Evolutionary conservation across 1,140 invertebrate genomes (phyloP).

Genomic region (Zaprionus africanus): DNA sequence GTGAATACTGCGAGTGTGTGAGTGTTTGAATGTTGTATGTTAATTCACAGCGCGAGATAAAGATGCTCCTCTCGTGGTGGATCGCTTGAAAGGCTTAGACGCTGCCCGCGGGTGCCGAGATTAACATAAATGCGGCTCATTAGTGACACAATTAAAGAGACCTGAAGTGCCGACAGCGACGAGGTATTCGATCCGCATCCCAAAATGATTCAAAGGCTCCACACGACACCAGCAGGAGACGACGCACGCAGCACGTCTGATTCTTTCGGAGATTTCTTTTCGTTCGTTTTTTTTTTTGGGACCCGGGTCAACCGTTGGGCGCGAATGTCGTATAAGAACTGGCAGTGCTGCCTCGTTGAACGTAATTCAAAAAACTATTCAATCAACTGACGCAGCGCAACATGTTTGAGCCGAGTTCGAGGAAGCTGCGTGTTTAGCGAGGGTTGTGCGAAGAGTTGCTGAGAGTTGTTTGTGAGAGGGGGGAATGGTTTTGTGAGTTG

Average conservation of each 20-base stretch:
- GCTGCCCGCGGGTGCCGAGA: constrained; percentile 66
- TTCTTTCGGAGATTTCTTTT: background rate
- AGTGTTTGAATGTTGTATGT: constrained; percentile 49
- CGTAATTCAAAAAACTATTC: constrained; percentile 49
- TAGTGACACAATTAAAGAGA: constrained; percentile 80
- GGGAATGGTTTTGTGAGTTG: background rate
- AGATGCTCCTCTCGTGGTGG: constrained; percentile 43
- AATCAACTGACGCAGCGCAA: constrained; percentile 46
- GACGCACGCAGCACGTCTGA: background rate
- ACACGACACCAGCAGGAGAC: constrained; percentile 8
- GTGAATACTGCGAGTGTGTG: constrained; percentile 14
- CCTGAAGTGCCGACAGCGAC: constrained; percentile 48
- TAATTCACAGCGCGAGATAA: constrained; percentile 53
- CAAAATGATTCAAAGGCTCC: constrained; percentile 20
- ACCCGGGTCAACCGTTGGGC: constrained; percentile 51
- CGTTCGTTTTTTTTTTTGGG: constrained; percentile 11
- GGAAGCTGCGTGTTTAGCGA: constrained; percentile 44
- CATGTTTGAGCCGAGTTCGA: constrained; percentile 61
- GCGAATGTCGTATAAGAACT: constrained; percentile 73
- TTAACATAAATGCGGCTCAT: constrained; percentile 83
- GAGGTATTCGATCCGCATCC: background rate
- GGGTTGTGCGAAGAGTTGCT: constrained; percentile 7
- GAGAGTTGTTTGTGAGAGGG: background rate
- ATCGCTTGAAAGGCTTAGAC: constrained; percentile 67
- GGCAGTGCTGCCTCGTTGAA: constrained; percentile 42